Percentiles rank a stretch among this genome's conserved stretches.
phyloP scores from a whole-genome alignment of 2,888 invertebrate genomes.

The Agapostemon virescens region DNA sequence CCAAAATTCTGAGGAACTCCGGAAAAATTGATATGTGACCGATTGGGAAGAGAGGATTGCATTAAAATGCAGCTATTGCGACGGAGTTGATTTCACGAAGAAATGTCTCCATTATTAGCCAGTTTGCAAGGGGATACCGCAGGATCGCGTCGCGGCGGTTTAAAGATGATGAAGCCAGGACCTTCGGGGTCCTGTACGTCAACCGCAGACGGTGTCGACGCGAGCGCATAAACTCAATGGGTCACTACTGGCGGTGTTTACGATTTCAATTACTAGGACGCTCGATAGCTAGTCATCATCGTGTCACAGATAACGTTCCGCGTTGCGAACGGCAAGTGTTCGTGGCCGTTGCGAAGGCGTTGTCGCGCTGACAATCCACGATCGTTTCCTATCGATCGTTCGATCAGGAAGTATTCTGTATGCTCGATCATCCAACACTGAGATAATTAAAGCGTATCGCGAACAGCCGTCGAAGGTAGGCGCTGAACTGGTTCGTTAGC shows the following conservation, averaged over 20 bases:
- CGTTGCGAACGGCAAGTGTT: constrained; percentile 28
- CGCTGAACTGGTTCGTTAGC: constrained; percentile 59
- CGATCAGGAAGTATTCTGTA: constrained; percentile 44
- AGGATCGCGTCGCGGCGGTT: constrained; percentile 56
- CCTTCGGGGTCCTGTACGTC: constrained; percentile 41
- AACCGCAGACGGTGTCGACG: constrained; percentile 64
- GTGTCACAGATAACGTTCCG: constrained; percentile 40
- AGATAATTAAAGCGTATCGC: constrained; percentile 54
- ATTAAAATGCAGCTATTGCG: not conserved
- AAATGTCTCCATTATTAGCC: not conserved
- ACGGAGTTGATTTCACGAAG: not conserved
- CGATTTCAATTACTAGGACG: constrained; percentile 70
- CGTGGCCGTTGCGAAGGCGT: not conserved
- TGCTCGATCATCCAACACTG: constrained; percentile 38
- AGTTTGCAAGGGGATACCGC: constrained; percentile 42
- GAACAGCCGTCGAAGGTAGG: constrained; percentile 25
- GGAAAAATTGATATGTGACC: not conserved
- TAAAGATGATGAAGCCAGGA: constrained; percentile 59
- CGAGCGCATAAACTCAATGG: constrained; percentile 65
- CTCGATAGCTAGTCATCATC: constrained; percentile 45
- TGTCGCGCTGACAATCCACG: constrained; percentile 15
- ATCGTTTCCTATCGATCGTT: constrained; percentile 7
- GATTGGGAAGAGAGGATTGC: not conserved
- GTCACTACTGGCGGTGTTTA: constrained; percentile 69
- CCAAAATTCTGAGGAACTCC: too few relatives aligned